phyloP scores from a whole-genome alignment of 2,113 vertebrate species.

The Megaceryle torquata region DNA sequence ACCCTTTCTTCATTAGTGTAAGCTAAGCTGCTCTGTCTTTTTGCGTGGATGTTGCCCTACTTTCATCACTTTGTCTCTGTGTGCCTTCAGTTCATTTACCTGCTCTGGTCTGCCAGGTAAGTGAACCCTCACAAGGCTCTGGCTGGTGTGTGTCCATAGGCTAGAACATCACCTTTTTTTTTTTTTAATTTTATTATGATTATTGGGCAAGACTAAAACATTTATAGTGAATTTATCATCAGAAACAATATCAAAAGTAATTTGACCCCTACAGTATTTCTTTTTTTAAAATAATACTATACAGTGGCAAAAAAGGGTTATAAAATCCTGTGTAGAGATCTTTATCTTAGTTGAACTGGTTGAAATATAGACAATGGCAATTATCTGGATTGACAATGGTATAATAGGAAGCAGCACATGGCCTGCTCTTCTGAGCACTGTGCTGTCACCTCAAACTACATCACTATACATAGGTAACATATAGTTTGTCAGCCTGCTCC shows the following conservation, averaged over 20 bases:
- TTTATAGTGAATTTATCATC: neutral
- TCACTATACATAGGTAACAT: neutral
- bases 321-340: conserved; percentile 6
- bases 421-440: conserved; percentile 38
- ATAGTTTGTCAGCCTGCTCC: conserved; percentile 18
- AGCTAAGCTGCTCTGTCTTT: neutral
- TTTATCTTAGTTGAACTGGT: conserved; percentile 46
- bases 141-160: neutral
- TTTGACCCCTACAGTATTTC: neutral
- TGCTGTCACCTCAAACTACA: conserved; percentile 47
- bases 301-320: neutral
- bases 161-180: neutral
- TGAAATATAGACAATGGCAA: conserved; percentile 46
- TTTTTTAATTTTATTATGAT: neutral
- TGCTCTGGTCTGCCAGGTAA: neutral
- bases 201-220: neutral
- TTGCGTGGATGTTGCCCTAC: neutral
- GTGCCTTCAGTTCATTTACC: neutral
- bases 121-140: neutral
- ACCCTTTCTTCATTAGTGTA: neutral
- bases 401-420: conserved; percentile 40
- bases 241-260: conserved; percentile 22
- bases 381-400: neutral
- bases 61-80: neutral
- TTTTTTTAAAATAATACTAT: neutral